Evolutionary conservation across 2,888 invertebrate genomes (phyloP).

Genomic region (Chironomus riparius): DNA sequence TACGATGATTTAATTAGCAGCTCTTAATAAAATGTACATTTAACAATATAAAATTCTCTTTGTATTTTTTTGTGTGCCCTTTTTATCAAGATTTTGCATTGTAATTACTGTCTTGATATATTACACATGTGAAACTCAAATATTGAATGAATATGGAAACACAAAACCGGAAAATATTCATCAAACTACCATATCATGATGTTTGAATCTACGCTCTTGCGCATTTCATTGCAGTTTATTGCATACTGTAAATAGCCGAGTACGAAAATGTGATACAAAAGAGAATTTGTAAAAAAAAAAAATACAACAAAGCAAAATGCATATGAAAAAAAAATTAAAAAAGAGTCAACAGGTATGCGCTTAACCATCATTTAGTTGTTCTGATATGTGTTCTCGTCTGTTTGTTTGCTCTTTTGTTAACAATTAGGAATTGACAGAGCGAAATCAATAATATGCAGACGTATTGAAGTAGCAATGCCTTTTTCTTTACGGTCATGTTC

Average conservation of each 20-base stretch:
- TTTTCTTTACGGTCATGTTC: not conserved
- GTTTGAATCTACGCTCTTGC: slow-evolving; percentile 9
- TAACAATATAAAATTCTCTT: too few relatives aligned
- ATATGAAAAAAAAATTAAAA: not conserved
- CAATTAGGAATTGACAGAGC: slow-evolving; percentile 1
- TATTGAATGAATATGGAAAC: slow-evolving; percentile 19
- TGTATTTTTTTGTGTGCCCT: not conserved
- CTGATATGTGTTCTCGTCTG: not conserved
- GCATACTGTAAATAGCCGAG: not conserved
- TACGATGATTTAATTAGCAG: slow-evolving; percentile 29
- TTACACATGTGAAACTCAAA: slow-evolving; percentile 15
- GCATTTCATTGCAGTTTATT: not conserved
- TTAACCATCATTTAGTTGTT: not conserved
- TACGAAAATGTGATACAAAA: not conserved
- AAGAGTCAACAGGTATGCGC: slow-evolving; percentile 12
- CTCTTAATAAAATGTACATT: not conserved
- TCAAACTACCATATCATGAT: slow-evolving; percentile 21
- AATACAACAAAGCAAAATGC: not conserved
- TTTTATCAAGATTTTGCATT: slow-evolving; percentile 19
- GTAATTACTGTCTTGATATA: slow-evolving; percentile 23
- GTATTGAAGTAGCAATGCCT: not conserved
- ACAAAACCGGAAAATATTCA: slow-evolving; percentile 23
- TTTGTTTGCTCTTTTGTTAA: not conserved
- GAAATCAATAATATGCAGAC: not conserved
- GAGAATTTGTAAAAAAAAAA: not conserved